These are phyloP conservation scores for Apodemia mormo DNA, from an alignment of 2,888 invertebrate species.

Conservation along the genomic window DNA sequence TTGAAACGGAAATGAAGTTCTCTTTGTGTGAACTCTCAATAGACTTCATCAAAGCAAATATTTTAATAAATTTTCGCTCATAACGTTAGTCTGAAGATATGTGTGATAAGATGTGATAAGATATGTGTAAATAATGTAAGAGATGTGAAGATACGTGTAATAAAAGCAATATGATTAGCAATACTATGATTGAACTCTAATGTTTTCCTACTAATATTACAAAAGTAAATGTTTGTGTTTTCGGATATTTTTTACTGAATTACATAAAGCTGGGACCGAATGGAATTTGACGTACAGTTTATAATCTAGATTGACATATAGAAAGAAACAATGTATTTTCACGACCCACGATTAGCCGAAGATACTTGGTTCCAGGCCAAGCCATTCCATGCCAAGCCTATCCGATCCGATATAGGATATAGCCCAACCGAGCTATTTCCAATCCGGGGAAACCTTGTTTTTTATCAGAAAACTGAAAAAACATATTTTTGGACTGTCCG, in stretches of 20 bases:
- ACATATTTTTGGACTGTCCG: no score
- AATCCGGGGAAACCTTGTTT: no score
- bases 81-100: neutral
- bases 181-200: neutral
- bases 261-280: neutral
- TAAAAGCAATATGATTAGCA: neutral
- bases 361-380: no score
- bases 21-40: constrained; percentile 51
- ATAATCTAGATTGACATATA: no score
- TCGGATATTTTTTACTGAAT: neutral
- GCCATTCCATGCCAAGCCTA: no score
- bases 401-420: no score
- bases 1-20: constrained; percentile 60
- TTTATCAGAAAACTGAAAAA: no score
- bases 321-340: no score
- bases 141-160: neutral
- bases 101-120: no score
- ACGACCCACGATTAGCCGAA: no score
- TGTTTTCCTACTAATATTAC: neutral
- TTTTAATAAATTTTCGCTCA: constrained; percentile 28
- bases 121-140: neutral
- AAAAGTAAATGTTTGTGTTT: no score
- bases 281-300: neutral
- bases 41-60: constrained; percentile 37
- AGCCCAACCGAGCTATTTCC: no score